Base-by-base conservation (phyloP, 2,797 vertebrate species). In the Sebastes paucispinis region DNA sequence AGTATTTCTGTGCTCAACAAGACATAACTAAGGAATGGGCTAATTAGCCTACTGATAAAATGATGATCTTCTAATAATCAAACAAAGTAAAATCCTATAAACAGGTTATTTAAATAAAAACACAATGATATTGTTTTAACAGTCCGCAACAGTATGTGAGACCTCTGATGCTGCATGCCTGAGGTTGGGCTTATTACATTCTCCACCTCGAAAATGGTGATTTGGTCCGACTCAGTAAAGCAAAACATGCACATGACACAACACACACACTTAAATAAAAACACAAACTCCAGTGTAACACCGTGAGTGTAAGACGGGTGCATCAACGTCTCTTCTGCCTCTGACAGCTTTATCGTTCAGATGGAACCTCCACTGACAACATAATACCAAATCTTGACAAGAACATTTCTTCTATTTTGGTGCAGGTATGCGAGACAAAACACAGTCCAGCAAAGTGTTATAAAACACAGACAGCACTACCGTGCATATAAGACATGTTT, bases 171-270 rank as follows among this genome's bases (percentile, higher is more conserved):
- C 32, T 2, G 16, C 60, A n/a, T 58, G 66, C 43, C 62, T 16
- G 22, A 73, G 47, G 39, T 60, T 47, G 27, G 27, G 32, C 5
- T 77, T 74, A 74, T 77, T 27, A 58, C 60, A 72, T 65, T 75
- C 68, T 70, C 65, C 55, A 54, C 62, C 64, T 84, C 75, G 25
- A 64, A 31, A 8, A 69, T 1, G 5, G 58, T 63, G 47, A 63
- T 80, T 69, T 67, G n/a, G 32, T 69, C 25, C 47, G 70, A 78
- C 20, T 76, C 43, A 29, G 43, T 31, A 64, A 73, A 74, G 69
- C 16, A 60, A 73, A 75, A 71, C 85, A 86, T 82, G 77, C 81
- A 83, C 11, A 31, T 36, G 63, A 76, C 70, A 80, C 69, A 63
- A 59, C 68, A 71, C 66, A 55, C 70, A 47, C 54, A 79, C 52